Base-by-base conservation (phyloP, 2,797 vertebrate species). In the Galago senegalensis region DNA sequence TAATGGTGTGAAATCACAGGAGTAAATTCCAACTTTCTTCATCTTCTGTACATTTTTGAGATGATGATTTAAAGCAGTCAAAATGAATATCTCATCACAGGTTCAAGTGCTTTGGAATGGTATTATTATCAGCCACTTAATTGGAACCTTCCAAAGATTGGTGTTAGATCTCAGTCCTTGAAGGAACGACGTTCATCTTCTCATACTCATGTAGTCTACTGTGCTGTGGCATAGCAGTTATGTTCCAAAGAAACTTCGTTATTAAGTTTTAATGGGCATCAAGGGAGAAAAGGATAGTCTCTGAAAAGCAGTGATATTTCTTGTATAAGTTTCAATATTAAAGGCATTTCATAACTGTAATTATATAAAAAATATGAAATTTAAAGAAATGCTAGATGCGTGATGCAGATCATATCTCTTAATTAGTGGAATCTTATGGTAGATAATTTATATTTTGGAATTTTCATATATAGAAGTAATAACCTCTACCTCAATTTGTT, bases 1-100 rank as follows among this genome's bases (percentile, higher is more conserved):
- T 87, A 95, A 86, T 83, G 46, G n/a, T 72, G 18, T 79, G 37
- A 93, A 87, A 46, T 92, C 31, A 60, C 17, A 53, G 21, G 23
- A 86, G 27, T 76, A 43, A 92, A 84, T 65, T 83, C 4, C 58
- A 63, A 23, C 82, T 87, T 87, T 46, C 31, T 90, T 93, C 11
- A 43, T 89, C 61, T 92, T 89, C 40, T 82, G 31, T 77, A 84
- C 46, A 40, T 49, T 79, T 91, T 89, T 40, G 43, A 95, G 79
- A 76, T 80, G 60, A 72, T 79, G 29, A 81, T 96, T 91, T 93
- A 96, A 46, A 94, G 43, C 31, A 92, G 7, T 69, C 60, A 61
- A 87, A 84, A 25, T 89, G 75, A 89, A 11, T 88, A 77, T 85
- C 8, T 92, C 53, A 58, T 88, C 40, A 80, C n/a, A 83, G 40